Evolutionary conservation across 2,113 vertebrate species (phyloP), one percentile per base, ranked within the genome.

Genomic region (Sarotherodon lohbergeri): DNA sequence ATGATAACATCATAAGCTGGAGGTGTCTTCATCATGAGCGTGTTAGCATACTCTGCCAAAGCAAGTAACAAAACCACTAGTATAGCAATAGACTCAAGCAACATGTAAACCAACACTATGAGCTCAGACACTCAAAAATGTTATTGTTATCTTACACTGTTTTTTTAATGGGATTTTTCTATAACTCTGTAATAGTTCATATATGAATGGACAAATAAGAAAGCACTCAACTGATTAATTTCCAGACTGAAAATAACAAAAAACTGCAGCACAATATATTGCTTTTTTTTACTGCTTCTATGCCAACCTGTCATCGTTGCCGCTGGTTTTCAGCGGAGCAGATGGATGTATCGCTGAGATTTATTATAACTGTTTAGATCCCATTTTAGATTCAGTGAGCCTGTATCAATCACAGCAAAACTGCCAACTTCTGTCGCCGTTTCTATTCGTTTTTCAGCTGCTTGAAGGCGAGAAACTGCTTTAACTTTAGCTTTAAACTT

Each of bases 351-450:
- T 83, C 52, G 8, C 17, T 39, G 80, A 89, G 89, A 86, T 89
- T 89, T 83, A 83, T 91, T 82, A 80, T 57, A 82, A 54, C 80
- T 63, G 50, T 55, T 83, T 80, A 83, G 80, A 93, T 71, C 87
- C 79, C 6, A 66, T 85, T 92, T 86, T 85, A 89, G 71, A 85
- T 82, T 83, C 14, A 71, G 17, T 91, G 90, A 83, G 80, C 11
- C 9, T 59, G 50, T 43, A 87, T 84, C 80, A 83, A 19, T 87
- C 56, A 71, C 3, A 50, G 34, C 24, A 24, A 80, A 84, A 78
- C 48, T 32, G 73, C 27, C 46, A 78, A 52, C 46, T 50, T 78
- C 73, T 78, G 73, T 13, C 5, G 10, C 6, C 50, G 16, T 86
- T 8, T 50, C 63, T 84, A 17, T 52, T 36, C 0, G 10, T 27